Percentiles rank a stretch among this genome's conserved stretches.
Conservation (phyloP, 2,113 vertebrate genomes). For the Elanus axillaris region DNA sequence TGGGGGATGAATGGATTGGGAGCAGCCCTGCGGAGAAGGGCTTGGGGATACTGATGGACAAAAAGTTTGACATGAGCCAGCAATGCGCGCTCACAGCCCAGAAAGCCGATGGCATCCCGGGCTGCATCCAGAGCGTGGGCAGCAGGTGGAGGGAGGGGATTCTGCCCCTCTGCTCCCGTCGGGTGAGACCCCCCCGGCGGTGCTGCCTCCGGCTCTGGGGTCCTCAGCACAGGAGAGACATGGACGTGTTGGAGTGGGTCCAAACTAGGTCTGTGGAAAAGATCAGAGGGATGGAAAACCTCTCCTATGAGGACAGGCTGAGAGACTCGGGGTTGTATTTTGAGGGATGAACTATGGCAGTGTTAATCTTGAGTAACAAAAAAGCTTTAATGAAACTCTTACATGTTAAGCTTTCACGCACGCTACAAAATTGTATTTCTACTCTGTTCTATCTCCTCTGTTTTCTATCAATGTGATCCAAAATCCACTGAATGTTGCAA, state of each 20-base stretch:
- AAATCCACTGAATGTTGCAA: background rate
- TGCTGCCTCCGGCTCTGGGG: background rate
- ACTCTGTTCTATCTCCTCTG: background rate
- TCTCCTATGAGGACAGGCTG: background rate
- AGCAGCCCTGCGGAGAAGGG: background rate
- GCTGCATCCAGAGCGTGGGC: no score
- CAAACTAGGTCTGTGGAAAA: background rate
- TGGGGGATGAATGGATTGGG: background rate
- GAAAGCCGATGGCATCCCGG: no score
- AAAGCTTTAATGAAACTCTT: background rate
- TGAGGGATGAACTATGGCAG: background rate
- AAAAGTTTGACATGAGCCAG: background rate
- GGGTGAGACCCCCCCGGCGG: background rate
- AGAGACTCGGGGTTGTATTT: background rate
- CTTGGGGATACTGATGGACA: no score
- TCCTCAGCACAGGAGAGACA: no score
- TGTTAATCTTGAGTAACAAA: background rate
- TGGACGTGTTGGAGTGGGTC: no score
- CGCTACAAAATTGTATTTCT: background rate
- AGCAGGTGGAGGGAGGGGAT: background rate
- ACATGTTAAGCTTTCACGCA: background rate
- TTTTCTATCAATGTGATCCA: background rate
- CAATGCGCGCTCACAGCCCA: no score
- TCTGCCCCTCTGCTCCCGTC: rapidly evolving
- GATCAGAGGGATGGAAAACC: background rate